Conservation (phyloP, 2,797 vertebrate genomes). For the Enteromius radiatus region DNA sequence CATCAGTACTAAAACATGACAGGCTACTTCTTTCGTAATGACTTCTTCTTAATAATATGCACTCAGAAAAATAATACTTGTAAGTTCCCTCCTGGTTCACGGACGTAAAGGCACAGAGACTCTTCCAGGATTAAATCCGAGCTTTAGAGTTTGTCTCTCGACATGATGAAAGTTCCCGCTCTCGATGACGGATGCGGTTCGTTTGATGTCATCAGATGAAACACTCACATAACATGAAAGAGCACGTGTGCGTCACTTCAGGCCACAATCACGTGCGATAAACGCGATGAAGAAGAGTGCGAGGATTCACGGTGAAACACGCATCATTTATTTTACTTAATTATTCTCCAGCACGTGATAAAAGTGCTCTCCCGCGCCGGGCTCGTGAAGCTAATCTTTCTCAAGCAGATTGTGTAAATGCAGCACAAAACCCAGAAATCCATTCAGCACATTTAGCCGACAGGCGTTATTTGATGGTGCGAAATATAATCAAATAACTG, state of each 20-base stretch:
- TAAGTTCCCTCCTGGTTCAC: neutral
- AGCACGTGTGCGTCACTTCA: neutral
- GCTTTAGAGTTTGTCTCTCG: neutral
- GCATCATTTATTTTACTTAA: neutral
- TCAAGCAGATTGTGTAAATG: neutral
- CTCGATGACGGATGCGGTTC: constrained; percentile 4
- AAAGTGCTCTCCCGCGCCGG: neutral
- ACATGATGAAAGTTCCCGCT: neutral
- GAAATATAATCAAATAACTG: constrained; percentile 9
- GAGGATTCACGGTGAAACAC: neutral
- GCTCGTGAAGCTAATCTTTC: neutral
- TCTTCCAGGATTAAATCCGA: neutral
- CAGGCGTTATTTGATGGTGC: neutral
- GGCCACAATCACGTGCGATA: neutral
- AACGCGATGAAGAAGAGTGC: neutral
- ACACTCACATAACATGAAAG: constrained; percentile 19
- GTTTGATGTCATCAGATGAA: constrained; percentile 39
- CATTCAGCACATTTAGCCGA: neutral
- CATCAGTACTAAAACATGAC: neutral
- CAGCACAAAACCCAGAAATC: neutral
- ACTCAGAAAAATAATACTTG: neutral
- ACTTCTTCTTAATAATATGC: neutral
- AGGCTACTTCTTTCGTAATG: neutral
- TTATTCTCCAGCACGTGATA: neutral
- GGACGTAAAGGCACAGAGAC: neutral